These are phyloP conservation scores for Betta splendens DNA, from an alignment of 2,797 vertebrate species.

Conservation along the genomic window DNA sequence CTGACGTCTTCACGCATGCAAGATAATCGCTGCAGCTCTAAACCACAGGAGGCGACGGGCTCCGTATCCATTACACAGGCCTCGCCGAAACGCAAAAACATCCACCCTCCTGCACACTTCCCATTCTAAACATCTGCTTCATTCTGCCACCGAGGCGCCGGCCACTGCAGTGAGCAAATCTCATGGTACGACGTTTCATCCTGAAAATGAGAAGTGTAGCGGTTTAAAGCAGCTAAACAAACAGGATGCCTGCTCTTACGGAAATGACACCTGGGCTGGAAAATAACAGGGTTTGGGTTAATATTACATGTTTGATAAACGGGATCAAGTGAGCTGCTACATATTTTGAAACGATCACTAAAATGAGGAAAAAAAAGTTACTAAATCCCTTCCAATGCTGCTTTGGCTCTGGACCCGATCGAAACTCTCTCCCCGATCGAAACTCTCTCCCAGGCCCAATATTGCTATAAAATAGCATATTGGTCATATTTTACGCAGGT, in stretches of 20 bases:
- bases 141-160: slow-evolving; percentile 7
- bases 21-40: not conserved
- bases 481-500: slow-evolving; percentile 29
- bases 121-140: slow-evolving; percentile 29
- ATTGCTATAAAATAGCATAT: too few species aligned
- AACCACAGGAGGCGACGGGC: not conserved
- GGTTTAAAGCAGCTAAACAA: slow-evolving; percentile 8
- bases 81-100: slow-evolving; percentile 27
- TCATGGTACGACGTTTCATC: slow-evolving; percentile 30
- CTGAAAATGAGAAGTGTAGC: slow-evolving; percentile 11
- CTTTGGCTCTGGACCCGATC: not conserved
- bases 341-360: not conserved
- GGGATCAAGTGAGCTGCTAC: slow-evolving; percentile 4
- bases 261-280: slow-evolving; percentile 3
- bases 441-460: not conserved
- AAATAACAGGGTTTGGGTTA: not conserved
- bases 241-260: not conserved
- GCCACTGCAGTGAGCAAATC: slow-evolving; percentile 16
- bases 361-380: not conserved
- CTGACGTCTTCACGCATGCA: not conserved
- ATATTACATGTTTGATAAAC: slow-evolving; percentile 15
- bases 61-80: slow-evolving; percentile 33
- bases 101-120: not conserved
- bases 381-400: slow-evolving; percentile 2
- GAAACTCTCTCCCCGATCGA: too few species aligned